Conservation (phyloP, 2,888 invertebrate genomes). For the Calliopum simillimum region DNA sequence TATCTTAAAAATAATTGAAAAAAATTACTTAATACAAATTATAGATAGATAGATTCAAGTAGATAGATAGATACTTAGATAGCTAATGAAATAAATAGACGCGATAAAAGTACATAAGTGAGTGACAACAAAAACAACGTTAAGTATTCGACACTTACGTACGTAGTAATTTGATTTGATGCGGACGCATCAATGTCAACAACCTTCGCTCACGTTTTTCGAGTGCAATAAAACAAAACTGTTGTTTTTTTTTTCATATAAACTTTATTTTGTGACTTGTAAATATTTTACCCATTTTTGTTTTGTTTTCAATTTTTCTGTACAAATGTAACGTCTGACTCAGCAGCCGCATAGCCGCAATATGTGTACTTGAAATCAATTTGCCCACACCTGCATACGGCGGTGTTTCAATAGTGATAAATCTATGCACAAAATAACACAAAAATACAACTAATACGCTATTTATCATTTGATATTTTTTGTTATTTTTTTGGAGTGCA, state of each 20-base stretch:
- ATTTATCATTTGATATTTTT: no score
- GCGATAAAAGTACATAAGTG: background rate
- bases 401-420: no score
- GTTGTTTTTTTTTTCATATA: background rate
- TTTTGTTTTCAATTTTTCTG: no score
- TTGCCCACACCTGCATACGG: no score
- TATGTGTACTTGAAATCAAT: no score
- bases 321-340: no score
- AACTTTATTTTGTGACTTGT: no score
- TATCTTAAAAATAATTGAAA: background rate
- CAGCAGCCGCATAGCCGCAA: no score
- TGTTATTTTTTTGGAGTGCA: background rate
- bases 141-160: background rate
- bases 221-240: background rate
- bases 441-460: no score
- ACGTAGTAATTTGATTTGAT: background rate
- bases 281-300: no score
- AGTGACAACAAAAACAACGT: background rate
- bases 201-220: conserved; percentile 6
- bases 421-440: no score
- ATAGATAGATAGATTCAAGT: background rate
- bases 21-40: no score
- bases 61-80: background rate
- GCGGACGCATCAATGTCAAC: conserved; percentile 10
- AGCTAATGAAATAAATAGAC: background rate